A percentile compares a stretch with the other conserved stretches of the same genome.
Evolutionary conservation across 2,113 vertebrate species (phyloP).

Genomic region (Synchiropus splendidus): DNA sequence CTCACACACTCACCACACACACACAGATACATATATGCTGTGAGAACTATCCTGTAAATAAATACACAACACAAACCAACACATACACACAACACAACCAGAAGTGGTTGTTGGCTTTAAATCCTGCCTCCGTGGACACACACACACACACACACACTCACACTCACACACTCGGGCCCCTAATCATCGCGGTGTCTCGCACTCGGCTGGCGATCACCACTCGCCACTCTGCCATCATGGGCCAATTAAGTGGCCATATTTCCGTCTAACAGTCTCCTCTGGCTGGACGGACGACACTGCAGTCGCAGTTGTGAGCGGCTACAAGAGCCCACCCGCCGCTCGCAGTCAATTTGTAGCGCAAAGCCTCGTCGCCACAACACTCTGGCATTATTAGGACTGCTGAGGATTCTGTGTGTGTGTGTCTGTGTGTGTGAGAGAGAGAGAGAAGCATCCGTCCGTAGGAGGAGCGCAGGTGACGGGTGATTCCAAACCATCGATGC

Average conservation of each 20-base stretch:
- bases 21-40: slow-evolving; percentile 4
- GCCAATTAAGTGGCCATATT: slow-evolving; percentile 72
- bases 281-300: slow-evolving; percentile 57
- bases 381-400: slow-evolving; percentile 59
- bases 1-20: slow-evolving; percentile 15
- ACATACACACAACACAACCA: slow-evolving; percentile 22
- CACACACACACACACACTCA: slow-evolving; percentile 17
- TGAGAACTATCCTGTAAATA: slow-evolving; percentile 14
- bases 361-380: slow-evolving; percentile 61
- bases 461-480: too few species aligned
- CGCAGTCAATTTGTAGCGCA: slow-evolving; percentile 66
- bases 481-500: too few species aligned
- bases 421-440: slow-evolving; percentile 14
- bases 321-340: slow-evolving; percentile 47
- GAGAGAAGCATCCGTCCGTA: neutral
- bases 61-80: slow-evolving; percentile 16
- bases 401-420: slow-evolving; percentile 32
- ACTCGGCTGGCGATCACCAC: slow-evolving; percentile 67
- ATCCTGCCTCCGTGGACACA: slow-evolving; percentile 23
- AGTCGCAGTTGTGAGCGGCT: slow-evolving; percentile 43
- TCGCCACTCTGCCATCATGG: slow-evolving; percentile 68
- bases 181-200: slow-evolving; percentile 67
- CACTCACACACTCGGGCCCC: slow-evolving; percentile 34
- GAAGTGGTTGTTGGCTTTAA: slow-evolving; percentile 23
- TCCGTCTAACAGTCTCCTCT: slow-evolving; percentile 62